These are phyloP conservation scores for Mirounga angustirostris DNA, from an alignment of 2,113 vertebrate genomes.

Conservation along the genomic window DNA sequence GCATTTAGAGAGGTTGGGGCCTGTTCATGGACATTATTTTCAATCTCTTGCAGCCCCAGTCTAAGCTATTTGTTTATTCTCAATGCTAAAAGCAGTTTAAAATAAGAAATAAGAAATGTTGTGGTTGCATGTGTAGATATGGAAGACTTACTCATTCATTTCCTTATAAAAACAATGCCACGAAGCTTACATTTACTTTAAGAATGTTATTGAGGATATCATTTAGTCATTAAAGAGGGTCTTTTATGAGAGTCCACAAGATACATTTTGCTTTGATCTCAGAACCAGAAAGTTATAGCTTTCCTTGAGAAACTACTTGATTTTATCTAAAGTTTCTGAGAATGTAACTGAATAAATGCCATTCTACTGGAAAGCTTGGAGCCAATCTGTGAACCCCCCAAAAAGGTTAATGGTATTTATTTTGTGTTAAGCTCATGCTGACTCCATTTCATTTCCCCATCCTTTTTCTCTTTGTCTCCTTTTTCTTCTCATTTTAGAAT, in stretches of 20 bases:
- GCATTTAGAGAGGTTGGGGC: not conserved
- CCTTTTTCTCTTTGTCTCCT: not conserved
- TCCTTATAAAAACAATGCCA: not conserved
- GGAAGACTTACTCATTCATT: not conserved
- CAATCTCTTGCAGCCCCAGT: not conserved
- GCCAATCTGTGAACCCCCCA: not conserved
- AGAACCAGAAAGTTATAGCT: not conserved
- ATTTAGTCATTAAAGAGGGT: not conserved
- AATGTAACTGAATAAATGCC: conserved; percentile 8
- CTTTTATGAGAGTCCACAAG: not conserved
- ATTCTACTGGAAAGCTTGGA: conserved; percentile 38
- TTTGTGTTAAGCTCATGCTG: conserved; percentile 6
- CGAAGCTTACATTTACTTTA: not conserved
- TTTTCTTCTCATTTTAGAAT: not conserved
- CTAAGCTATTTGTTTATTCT: not conserved
- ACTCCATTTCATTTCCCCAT: not conserved
- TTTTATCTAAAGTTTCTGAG: not conserved
- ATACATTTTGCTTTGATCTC: not conserved
- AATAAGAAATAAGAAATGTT: not conserved
- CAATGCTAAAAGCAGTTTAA: not conserved
- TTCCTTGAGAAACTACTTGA: not conserved
- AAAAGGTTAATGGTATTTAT: not conserved
- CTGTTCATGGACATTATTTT: not conserved
- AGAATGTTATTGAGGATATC: not conserved
- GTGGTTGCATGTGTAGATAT: not conserved